A percentile compares a stretch with the other conserved stretches of the same genome.
Evolutionary conservation across 2,797 vertebrate species (phyloP).

Genomic region (Ciconia nigra): DNA sequence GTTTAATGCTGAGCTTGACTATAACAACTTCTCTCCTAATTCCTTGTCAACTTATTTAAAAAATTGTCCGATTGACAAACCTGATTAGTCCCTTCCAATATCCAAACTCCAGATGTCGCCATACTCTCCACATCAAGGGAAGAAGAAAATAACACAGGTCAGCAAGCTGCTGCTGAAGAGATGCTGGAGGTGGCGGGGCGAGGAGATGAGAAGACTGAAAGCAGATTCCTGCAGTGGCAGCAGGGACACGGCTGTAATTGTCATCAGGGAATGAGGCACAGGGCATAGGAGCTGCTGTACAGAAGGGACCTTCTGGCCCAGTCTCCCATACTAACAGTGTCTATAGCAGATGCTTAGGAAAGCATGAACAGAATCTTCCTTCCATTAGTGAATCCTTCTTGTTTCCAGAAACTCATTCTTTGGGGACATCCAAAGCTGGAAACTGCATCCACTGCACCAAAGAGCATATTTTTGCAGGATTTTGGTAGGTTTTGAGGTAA

Average conservation of each 20-base stretch:
- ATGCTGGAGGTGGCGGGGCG: fast-evolving
- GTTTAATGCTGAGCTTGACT: background rate
- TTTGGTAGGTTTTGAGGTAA: background rate
- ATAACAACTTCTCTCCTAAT: background rate
- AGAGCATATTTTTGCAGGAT: background rate
- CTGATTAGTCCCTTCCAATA: background rate
- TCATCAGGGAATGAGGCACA: background rate
- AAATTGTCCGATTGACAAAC: background rate
- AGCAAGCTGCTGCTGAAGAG: background rate
- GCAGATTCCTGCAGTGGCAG: background rate
- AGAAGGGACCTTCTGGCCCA: background rate
- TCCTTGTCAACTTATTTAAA: background rate
- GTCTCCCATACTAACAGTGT: background rate
- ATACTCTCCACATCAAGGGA: background rate
- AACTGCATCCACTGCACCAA: background rate
- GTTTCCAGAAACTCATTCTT: background rate
- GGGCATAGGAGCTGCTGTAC: fast-evolving
- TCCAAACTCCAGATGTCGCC: background rate
- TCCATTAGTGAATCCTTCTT: background rate
- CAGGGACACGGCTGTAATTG: fast-evolving
- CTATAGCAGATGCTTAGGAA: background rate
- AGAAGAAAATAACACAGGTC: background rate
- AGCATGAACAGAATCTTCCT: background rate
- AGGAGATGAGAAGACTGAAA: background rate
- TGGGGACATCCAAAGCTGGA: background rate